phyloP scores from a whole-genome alignment of 2,797 vertebrate genomes.

The Xerus rutilus region DNA sequence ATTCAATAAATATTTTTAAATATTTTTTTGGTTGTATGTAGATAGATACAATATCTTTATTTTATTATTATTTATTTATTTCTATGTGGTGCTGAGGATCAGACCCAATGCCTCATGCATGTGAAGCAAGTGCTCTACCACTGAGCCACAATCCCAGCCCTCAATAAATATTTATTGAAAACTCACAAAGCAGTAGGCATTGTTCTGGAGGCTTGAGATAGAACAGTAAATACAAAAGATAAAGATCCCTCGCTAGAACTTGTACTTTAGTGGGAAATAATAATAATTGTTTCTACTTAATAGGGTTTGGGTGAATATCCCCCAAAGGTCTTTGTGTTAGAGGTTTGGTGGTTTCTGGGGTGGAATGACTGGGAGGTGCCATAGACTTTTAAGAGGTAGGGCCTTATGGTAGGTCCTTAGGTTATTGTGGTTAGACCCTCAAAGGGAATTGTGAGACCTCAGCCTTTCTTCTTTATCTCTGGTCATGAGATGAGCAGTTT shows the following conservation, averaged over 20 bases:
- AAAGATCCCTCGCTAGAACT: not conserved
- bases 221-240: not conserved
- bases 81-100: no score
- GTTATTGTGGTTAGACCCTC: not conserved
- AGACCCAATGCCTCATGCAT: no score
- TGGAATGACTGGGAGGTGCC: not conserved
- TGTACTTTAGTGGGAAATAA: not conserved
- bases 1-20: not conserved
- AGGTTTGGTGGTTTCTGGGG: not conserved
- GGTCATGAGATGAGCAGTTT: not conserved
- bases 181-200: not conserved
- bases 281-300: not conserved
- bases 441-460: not conserved
- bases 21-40: no score
- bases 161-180: not conserved
- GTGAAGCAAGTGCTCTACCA: no score
- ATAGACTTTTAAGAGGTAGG: not conserved
- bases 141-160: no score
- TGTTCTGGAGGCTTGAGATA: not conserved
- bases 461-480: not conserved
- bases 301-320: not conserved
- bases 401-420: not conserved
- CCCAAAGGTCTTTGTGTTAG: not conserved
- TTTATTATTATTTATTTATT: no score
- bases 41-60: no score